Base-by-base conservation (phyloP, 2,888 invertebrate species). In the Oscheius sp. region DNA sequence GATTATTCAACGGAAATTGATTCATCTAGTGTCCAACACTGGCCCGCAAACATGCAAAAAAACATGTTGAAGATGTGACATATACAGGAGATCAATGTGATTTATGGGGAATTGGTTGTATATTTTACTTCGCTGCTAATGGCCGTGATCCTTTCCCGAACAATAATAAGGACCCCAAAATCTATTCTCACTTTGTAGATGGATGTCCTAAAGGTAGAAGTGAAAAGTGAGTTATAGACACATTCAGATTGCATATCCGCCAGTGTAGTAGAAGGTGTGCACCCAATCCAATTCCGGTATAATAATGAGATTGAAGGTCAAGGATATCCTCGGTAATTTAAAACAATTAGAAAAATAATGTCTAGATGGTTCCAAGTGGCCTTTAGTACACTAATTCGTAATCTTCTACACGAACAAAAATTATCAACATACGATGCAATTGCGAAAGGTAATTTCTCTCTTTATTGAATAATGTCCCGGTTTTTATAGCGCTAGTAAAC, bases 101-200 rank as follows among this genome's bases (percentile, higher is more conserved):
- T 45, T 56, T 73, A 3, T 75, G 75, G 75, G 59, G 70, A n/a
- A 59, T 75, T 0, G 75, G 71, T 20, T 73, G 71, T 36, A 75
- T 73, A 2, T 65, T 75, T 5, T 73, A 64, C 45, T 70, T 50
- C 33, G 68, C 73, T 30, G 70, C 75, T 5, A 68, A 66, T 50
- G 75, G 73, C 49, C 54, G 38, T 6, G 64, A 68, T 32, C 70
- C 72, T 17, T 68, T 75, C 22, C 62, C 68, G 0, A 28, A 64
- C 28, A 22, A 62, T 20, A 17, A 47, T 2, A n/a, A 59, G n/a
- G 17, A 41, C 28, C 44, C 20, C 22, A 28, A 44, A 14, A 17
- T 59, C 2, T 59, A 59, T 30, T 17, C 41, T 17, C n/a, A 59
- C 2, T 41, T 44, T 12, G 59, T 44, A 9, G 1, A 2, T 4